Percentiles rank a stretch among this genome's conserved stretches.
These are phyloP conservation scores for Prosapia bicincta DNA, from an alignment of 2,888 invertebrate species.

Conservation along the genomic window DNA sequence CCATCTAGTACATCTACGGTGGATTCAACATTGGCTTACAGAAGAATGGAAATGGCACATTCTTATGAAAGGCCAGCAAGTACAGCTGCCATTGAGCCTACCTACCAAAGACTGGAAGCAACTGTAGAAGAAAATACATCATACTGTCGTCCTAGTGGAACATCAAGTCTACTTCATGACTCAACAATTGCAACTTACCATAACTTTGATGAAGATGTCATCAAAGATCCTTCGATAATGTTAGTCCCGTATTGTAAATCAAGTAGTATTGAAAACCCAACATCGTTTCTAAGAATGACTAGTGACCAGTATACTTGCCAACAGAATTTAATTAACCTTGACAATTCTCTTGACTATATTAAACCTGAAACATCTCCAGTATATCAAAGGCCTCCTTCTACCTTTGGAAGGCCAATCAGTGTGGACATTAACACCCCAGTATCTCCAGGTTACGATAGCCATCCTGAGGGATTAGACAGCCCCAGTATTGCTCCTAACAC, in stretches of 20 bases:
- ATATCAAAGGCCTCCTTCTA: slow-evolving; percentile 8
- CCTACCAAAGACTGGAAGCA: slow-evolving; percentile 22
- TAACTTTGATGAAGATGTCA: slow-evolving; percentile 10
- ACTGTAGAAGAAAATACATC: slow-evolving; percentile 8
- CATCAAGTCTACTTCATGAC: neutral
- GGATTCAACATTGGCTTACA: slow-evolving; percentile 21
- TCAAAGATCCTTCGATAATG: slow-evolving; percentile 3
- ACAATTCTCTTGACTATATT: slow-evolving; percentile 14
- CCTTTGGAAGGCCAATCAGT: slow-evolving; percentile 21
- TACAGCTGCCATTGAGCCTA: slow-evolving; percentile 11
- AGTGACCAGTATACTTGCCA: slow-evolving; percentile 23
- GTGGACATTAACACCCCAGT: slow-evolving; percentile 32
- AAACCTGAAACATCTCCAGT: slow-evolving; percentile 20
- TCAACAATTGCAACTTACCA: slow-evolving; percentile 7
- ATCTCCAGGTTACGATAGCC: slow-evolving; percentile 35
- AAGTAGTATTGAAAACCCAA: slow-evolving; percentile 3
- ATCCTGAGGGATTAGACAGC: slow-evolving; percentile 34
- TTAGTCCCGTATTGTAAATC: neutral
- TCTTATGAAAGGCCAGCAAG: neutral
- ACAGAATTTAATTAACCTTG: slow-evolving; percentile 16
- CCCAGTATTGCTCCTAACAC: slow-evolving; percentile 28
- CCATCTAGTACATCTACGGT: slow-evolving; percentile 1
- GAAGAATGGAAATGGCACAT: slow-evolving; percentile 17
- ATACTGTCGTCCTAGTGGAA: neutral
- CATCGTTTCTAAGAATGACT: slow-evolving; percentile 3